Evolutionary conservation across 2,888 invertebrate genomes (phyloP).

Genomic region (Chouioia cunea): DNA sequence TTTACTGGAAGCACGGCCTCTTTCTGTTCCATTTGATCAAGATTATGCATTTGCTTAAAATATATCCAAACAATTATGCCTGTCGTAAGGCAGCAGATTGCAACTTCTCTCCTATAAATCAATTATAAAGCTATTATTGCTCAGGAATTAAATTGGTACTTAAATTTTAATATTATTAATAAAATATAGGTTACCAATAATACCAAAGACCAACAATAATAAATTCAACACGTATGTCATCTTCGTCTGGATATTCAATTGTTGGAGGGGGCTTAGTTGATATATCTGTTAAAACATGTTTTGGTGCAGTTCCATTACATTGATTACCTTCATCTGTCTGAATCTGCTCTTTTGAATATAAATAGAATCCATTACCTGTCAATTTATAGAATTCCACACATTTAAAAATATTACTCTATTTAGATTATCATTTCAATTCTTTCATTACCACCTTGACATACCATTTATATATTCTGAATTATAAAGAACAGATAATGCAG

Average conservation of each 20-base stretch:
- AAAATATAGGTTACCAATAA: constrained; percentile 74
- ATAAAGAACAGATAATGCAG: constrained; percentile 81
- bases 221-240: constrained; percentile 76
- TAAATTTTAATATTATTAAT: not conserved
- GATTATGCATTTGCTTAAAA: constrained; percentile 73
- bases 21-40: constrained; percentile 55
- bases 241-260: constrained; percentile 58
- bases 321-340: constrained; percentile 69
- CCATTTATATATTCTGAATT: constrained; percentile 80
- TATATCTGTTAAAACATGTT: constrained; percentile 50
- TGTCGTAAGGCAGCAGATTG: constrained; percentile 80
- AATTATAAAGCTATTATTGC: not conserved
- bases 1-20: constrained; percentile 59
- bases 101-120: constrained; percentile 79
- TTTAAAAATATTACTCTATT: constrained; percentile 1
- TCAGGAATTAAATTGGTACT: too few species aligned
- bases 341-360: constrained; percentile 75
- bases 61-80: constrained; percentile 76
- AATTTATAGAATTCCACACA: constrained; percentile 43
- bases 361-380: constrained; percentile 82
- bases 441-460: constrained; percentile 52
- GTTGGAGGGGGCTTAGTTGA: constrained; percentile 55
- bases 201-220: constrained; percentile 83
- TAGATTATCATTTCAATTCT: not conserved
- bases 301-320: constrained; percentile 58